Conservation (phyloP, 2,113 vertebrate species). For the Zapus hudsonius region DNA sequence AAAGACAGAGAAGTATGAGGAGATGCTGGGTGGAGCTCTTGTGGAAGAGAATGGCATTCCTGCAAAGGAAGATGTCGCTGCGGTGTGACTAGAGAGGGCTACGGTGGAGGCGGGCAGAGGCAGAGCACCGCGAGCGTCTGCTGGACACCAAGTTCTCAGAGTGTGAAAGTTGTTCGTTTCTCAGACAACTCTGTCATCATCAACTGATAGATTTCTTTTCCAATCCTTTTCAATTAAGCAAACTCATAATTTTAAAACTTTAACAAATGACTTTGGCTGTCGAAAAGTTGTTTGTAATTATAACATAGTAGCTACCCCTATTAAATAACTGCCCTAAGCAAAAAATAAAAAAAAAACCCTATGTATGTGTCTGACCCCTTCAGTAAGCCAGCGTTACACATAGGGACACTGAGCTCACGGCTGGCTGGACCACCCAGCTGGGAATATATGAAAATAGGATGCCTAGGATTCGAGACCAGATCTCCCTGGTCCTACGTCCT, state of each 20-base stretch:
- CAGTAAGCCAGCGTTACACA: not conserved
- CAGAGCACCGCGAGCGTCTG: conserved; percentile 84
- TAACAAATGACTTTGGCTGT: conserved; percentile 78
- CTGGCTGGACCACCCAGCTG: conserved; percentile 43
- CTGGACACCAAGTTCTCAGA: conserved; percentile 85
- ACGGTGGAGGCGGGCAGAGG: conserved; percentile 84
- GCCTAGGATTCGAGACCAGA: conserved; percentile 17
- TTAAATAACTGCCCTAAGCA: conserved; percentile 17
- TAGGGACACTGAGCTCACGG: conserved; percentile 32
- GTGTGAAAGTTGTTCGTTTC: conserved; percentile 93
- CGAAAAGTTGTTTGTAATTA: conserved; percentile 73
- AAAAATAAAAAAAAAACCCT: too few relatives aligned
- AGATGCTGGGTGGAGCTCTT: conserved; percentile 84
- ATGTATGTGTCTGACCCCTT: too few relatives aligned
- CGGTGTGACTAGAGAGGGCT: conserved; percentile 84
- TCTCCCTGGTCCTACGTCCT: not conserved
- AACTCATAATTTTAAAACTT: conserved; percentile 73
- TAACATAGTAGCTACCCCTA: conserved; percentile 63
- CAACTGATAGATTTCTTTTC: conserved; percentile 73
- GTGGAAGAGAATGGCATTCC: conserved; percentile 88
- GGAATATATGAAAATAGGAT: conserved; percentile 39
- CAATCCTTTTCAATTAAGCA: conserved; percentile 78
- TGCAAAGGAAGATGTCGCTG: conserved; percentile 88
- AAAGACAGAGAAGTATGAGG: conserved; percentile 74
- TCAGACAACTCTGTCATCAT: conserved; percentile 81